Conservation (phyloP, 2,888 invertebrate species). For the Andricus quercusramuli region DNA sequence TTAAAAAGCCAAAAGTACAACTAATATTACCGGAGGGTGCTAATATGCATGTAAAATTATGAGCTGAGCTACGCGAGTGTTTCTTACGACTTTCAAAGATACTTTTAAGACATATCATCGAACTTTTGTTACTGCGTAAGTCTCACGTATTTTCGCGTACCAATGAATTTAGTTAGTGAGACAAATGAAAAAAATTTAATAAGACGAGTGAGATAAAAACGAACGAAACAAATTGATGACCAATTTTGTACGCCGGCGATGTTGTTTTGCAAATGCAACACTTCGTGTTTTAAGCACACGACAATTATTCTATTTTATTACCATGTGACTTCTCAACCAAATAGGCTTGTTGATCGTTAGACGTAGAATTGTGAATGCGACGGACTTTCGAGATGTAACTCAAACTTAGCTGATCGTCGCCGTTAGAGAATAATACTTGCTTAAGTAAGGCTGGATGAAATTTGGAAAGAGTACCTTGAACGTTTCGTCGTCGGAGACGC, state of each 20-base stretch:
- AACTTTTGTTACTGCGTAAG: conserved; percentile 55
- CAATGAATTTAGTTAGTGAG: conserved; percentile 38
- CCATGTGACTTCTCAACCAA: conserved; percentile 69
- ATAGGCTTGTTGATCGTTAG: conserved; percentile 57
- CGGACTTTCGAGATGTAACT: conserved; percentile 31
- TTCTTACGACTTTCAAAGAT: conserved; percentile 48
- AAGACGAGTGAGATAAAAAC: conserved; percentile 41
- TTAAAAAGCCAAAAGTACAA: conserved; percentile 66
- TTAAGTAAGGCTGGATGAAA: conserved; percentile 58
- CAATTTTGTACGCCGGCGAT: conserved; percentile 51
- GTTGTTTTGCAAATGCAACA: conserved; percentile 53
- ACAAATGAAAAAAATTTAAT: conserved; percentile 43
- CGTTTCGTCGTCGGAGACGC: conserved; percentile 39
- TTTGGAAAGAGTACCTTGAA: conserved; percentile 47
- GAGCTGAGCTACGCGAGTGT: conserved; percentile 41
- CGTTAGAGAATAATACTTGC: conserved; percentile 58
- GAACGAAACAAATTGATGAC: conserved; percentile 42
- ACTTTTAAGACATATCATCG: conserved; percentile 64
- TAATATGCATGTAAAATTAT: conserved; percentile 51
- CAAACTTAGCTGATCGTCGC: conserved; percentile 31
- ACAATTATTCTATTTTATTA: conserved; percentile 74
- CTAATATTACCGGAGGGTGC: conserved; percentile 59
- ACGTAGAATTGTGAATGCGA: conserved; percentile 50
- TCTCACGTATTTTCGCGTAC: conserved; percentile 52
- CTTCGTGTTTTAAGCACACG: conserved; percentile 64